phyloP scores from a whole-genome alignment of 2,113 vertebrate species.

The Lates calcarifer region DNA sequence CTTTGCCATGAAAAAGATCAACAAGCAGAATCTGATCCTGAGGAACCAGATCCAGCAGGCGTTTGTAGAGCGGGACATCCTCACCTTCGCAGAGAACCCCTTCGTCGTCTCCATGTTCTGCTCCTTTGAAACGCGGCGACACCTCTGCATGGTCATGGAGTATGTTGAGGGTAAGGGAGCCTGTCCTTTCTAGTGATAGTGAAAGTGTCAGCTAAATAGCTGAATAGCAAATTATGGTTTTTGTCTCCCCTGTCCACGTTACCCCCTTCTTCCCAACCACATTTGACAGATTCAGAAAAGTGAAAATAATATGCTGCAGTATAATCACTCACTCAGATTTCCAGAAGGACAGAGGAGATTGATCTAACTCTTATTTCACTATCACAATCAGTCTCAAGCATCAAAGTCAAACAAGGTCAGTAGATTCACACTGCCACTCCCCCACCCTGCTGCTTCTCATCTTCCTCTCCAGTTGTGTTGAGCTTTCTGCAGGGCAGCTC shows the following conservation, averaged over 20 bases:
- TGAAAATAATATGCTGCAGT: conserved; percentile 5
- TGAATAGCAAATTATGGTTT: background rate
- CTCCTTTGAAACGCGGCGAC: conserved; percentile 93
- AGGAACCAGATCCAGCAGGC: conserved; percentile 97
- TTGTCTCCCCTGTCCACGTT: background rate
- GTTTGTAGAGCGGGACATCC: conserved; percentile 95
- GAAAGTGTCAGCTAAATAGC: background rate
- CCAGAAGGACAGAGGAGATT: background rate
- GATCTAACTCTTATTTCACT: conserved; percentile 30
- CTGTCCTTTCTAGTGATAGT: background rate
- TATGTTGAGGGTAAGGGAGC: conserved; percentile 91
- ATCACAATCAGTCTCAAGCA: conserved; percentile 7
- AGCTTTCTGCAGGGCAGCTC: conserved; percentile 16
- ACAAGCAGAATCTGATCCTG: conserved; percentile 96
- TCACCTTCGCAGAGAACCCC: conserved; percentile 96
- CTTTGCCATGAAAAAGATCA: conserved; percentile 98
- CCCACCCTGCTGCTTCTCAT: background rate
- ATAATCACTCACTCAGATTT: background rate
- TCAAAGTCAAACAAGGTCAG: conserved; percentile 34
- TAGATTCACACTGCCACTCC: background rate
- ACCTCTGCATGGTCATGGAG: conserved; percentile 98
- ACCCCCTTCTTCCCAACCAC: background rate
- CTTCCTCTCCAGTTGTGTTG: conserved; percentile 2
- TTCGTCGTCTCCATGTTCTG: conserved; percentile 98
- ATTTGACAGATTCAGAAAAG: conserved; percentile 3